These are phyloP conservation scores for Brachionus calyciflorus DNA, from an alignment of 1,140 invertebrate genomes.

Conservation along the genomic window DNA sequence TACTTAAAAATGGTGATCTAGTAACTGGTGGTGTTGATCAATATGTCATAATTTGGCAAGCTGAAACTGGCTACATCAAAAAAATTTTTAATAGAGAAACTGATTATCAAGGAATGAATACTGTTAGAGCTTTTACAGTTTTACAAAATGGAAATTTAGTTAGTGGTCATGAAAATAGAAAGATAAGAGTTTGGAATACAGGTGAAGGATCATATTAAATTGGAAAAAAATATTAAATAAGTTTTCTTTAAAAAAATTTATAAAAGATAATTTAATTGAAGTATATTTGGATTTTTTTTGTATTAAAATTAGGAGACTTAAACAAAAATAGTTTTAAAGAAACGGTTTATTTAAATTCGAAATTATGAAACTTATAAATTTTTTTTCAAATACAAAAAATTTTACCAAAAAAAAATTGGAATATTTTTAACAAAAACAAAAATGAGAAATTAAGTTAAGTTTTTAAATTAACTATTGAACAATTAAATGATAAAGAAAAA, in stretches of 20 bases:
- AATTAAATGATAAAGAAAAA: background rate
- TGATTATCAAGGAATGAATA: background rate
- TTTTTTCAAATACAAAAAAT: too few species aligned
- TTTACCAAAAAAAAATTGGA: too few species aligned
- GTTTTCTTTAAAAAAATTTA: too few species aligned
- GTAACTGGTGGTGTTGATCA: background rate
- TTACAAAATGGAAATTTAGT: background rate
- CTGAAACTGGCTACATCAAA: conserved; percentile 11
- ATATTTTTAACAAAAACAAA: too few species aligned
- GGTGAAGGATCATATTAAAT: background rate
- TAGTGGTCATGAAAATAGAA: background rate
- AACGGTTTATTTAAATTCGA: too few species aligned
- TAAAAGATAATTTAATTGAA: too few species aligned
- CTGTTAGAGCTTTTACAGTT: background rate
- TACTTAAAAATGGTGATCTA: background rate
- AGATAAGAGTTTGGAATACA: conserved; percentile 16
- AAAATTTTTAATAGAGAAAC: conserved; percentile 14
- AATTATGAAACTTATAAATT: too few species aligned
- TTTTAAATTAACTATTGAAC: too few species aligned
- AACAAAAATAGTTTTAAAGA: too few species aligned
- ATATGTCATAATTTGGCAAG: background rate
- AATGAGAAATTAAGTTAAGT: too few species aligned
- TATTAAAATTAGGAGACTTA: too few species aligned
- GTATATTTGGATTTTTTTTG: too few species aligned
- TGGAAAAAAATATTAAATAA: background rate